phyloP scores from a whole-genome alignment of 1,140 invertebrate genomes.

The Cydia pomonella region DNA sequence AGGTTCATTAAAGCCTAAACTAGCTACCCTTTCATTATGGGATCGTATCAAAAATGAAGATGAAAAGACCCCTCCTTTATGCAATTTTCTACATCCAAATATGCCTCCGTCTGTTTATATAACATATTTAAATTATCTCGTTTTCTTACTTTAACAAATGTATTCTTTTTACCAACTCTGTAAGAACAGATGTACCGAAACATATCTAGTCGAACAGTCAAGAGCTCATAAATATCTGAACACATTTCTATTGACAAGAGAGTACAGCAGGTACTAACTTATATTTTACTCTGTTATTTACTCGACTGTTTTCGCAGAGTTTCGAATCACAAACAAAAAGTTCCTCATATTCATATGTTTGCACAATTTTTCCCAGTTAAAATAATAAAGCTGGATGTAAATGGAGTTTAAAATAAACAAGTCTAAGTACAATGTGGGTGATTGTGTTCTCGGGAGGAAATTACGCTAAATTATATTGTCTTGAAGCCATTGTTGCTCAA shows the following conservation, averaged over 20 bases:
- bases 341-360: not conserved
- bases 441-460: conserved; percentile 24
- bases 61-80: no score
- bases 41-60: no score
- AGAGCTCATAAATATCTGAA: not conserved
- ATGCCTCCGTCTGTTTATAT: no score
- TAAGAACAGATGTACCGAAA: not conserved
- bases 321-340: not conserved
- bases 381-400: not conserved
- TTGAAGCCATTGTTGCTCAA: conserved; percentile 24
- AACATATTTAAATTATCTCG: no score
- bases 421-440: conserved; percentile 7
- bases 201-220: not conserved
- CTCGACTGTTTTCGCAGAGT: not conserved
- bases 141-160: no score
- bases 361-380: not conserved
- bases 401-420: conserved; percentile 28
- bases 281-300: not conserved
- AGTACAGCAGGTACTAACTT: not conserved
- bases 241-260: no score
- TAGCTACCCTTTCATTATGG: no score
- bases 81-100: not conserved
- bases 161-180: no score
- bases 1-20: no score
- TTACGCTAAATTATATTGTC: conserved; percentile 26